Conservation (phyloP, 2,888 invertebrate species). For the Panopea generosa region DNA sequence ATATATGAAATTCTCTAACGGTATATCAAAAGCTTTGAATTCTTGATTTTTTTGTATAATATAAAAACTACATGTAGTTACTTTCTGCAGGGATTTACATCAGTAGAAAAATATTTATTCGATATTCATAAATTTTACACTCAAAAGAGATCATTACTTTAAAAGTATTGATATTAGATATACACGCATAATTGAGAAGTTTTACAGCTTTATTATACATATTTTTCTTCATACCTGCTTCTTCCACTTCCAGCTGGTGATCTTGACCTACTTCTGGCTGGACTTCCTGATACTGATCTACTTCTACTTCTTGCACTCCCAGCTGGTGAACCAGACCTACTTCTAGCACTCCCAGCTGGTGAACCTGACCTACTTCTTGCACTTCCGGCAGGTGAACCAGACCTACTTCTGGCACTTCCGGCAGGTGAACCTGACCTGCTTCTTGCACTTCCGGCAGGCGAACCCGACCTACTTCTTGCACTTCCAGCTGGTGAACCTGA, state of each 20-base stretch:
- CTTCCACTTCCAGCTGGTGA: conserved; percentile 54
- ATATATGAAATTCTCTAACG: too few species aligned
- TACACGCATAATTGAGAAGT: too few species aligned
- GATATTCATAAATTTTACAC: too few species aligned
- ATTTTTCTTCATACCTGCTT: too few species aligned
- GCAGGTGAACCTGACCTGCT: conserved; percentile 58
- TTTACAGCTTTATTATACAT: too few species aligned
- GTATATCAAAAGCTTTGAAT: too few species aligned
- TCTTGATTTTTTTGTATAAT: too few species aligned
- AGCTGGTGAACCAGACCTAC: conserved; percentile 15
- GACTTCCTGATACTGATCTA: conserved; percentile 56
- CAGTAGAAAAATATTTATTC: too few species aligned
- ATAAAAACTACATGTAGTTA: too few species aligned
- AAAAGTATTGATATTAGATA: too few species aligned
- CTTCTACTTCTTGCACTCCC: conserved; percentile 52
- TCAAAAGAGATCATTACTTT: too few species aligned
- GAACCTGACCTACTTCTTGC: conserved; percentile 42
- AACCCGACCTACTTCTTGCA: conserved; percentile 52
- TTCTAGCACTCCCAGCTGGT: conserved; percentile 46
- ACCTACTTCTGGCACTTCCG: conserved; percentile 45
- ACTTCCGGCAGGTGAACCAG: conserved; percentile 28
- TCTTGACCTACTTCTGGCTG: conserved; percentile 24
- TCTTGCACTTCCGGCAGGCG: conserved; percentile 31
- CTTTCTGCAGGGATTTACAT: too few species aligned
- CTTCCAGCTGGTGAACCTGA: conserved; percentile 45